Base-by-base conservation (phyloP, 2,113 vertebrate species). In the Cathartes aura region DNA sequence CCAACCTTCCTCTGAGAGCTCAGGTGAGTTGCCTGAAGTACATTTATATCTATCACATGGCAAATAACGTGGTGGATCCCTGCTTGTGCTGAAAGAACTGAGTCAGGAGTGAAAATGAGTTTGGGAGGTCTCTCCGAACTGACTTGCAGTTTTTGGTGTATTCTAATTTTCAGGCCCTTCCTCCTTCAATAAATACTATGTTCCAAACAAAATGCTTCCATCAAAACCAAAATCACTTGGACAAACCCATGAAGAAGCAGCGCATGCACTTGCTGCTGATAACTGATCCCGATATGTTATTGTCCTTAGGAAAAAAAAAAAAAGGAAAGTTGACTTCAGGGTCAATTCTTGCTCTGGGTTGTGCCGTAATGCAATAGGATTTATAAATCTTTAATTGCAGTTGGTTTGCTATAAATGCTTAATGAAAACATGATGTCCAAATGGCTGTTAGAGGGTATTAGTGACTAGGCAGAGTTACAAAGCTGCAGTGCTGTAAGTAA, bases 321-420 rank as follows among this genome's bases (percentile, higher is more conserved):
- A 81, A 84, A 90, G 80, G 87, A 94, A 97, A 96, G 89, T 17
- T 90, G 96, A 96, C 97, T 95, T 96, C 42, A 29, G 93, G 82
- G 73, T 84, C 74, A 93, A 5, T 63, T 95, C 75, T 93, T 94
- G 73, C 94, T 95, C 94, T 95, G 97, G 60, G 83, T 60, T 58
- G 74, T 6, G 40, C 73, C 6, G 89, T 84, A 96, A 98, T 20
- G 80, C 94, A 96, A 97, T 91, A 20, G 29, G 85, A 63, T 95
- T 96, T 92, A 91, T 98, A 82, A 96, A 98, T 98, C 96, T 97
- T 97, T 96, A 96, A 97, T 83, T 97, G 98, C 97, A 96, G 92
- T 96, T 98, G 97, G 96, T 97, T 83, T 93, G 96, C 93, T 88
- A 94, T 98, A 98, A 98, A 98, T 97, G 97, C 96, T 98, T 98